These are phyloP conservation scores for Tamias sibiricus DNA, from an alignment of 2,113 vertebrate species.

Conservation along the genomic window DNA sequence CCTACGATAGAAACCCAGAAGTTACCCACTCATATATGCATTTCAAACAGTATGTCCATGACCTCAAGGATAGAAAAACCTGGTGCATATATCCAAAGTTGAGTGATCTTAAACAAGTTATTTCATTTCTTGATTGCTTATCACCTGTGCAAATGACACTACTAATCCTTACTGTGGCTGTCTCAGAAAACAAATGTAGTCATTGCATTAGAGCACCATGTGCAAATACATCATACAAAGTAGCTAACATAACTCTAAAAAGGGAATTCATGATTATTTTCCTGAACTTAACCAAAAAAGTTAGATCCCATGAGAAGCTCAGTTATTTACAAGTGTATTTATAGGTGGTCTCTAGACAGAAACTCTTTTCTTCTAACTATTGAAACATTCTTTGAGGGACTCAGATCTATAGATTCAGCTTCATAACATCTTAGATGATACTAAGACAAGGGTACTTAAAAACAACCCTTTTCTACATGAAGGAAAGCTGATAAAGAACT, in stretches of 20 bases:
- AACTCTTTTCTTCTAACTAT: constrained; percentile 7
- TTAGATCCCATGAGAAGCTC: constrained; percentile 1
- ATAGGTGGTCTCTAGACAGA: neutral
- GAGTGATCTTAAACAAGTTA: neutral
- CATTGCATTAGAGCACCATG: neutral
- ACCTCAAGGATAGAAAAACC: neutral
- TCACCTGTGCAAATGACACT: constrained; percentile 19
- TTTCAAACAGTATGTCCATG: neutral
- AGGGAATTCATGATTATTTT: neutral
- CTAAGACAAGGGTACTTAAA: neutral
- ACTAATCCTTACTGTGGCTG: neutral
- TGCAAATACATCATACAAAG: neutral
- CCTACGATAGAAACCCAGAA: neutral
- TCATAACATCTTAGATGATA: neutral
- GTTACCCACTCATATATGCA: neutral
- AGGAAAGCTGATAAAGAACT: neutral
- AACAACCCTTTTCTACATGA: neutral
- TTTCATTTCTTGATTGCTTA: constrained; percentile 27
- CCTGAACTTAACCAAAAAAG: neutral
- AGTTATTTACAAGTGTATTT: constrained; percentile 19
- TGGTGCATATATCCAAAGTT: neutral
- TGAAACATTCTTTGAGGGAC: neutral
- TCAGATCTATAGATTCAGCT: neutral
- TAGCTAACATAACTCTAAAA: neutral
- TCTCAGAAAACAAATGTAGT: neutral